Base-by-base conservation (phyloP, 1,140 invertebrate species). In the Drosophila nigrodunni region DNA sequence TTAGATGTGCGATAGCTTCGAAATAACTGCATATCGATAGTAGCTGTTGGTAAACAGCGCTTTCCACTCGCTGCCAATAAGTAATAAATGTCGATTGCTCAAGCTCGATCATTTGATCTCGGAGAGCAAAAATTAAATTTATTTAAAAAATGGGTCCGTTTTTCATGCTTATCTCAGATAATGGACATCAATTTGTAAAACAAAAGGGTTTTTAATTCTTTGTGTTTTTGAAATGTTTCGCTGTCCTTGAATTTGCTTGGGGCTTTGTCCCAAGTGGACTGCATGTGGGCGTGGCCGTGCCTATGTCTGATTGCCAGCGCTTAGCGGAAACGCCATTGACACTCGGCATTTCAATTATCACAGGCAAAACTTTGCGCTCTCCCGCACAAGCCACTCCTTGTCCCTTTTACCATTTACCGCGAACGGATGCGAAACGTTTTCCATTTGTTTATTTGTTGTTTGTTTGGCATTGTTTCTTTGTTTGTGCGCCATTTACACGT, bases 311-410 rank as follows among this genome's bases (percentile, higher is more conserved):
- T 78, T 86, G 82, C 60, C 39, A 34, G 65, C 43, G 79, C 82
- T 82, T 87, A 87, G 72, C 83, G 82, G 72, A 87, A 87, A 87
- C 75, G 61, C 39, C 65, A 55, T 43, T 60, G 69, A 68, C 57
- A 71, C 52, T 77, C 41, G 59, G 72, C 80, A 82, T 82, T 87
- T 87, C 82, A 86, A 87, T 86, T 86, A 86, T 73, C 55, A 62
- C 67, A 62, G 66, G 25, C 37, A 34, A 54, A 58, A 61, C 39
- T 47, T 50, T 58, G 7, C 8, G 39, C 5, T 25, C 7, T 34
- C 18, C 18, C 10, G 7, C 37, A 35, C 44, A 11, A 10, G 6
- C n/a, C n/a, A 11, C 7, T 11, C 35, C 25, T 11, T 13, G 44
- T 21, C 30, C 54, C 62, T n/a, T 50, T 25, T 11, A 7, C 37